Evolutionary conservation across 2,888 invertebrate species (phyloP).

Genomic region (Imbricaverruca yamaguchii): DNA sequence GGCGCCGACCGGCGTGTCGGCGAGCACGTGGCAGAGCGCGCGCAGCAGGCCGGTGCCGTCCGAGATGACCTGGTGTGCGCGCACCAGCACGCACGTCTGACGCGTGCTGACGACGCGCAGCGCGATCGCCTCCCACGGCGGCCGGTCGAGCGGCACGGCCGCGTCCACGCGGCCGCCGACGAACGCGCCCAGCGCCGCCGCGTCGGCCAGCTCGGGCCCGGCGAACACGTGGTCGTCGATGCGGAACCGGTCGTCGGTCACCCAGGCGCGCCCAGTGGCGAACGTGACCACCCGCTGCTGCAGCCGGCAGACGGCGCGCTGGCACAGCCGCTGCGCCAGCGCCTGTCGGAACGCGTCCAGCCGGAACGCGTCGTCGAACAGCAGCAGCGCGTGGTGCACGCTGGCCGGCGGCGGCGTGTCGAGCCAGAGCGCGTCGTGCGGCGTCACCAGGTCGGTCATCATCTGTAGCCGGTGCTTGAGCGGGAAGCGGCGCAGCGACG

Average conservation of each 20-base stretch:
- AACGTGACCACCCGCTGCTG: constrained; percentile 43
- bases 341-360: constrained; percentile 43
- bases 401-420: constrained; percentile 35
- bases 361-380: constrained; percentile 45
- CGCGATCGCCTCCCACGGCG: constrained; percentile 50
- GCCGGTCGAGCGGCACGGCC: constrained; percentile 42
- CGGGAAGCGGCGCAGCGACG: constrained; percentile 34
- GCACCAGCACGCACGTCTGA: constrained; percentile 38
- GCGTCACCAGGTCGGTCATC: constrained; percentile 31
- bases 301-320: constrained; percentile 39
- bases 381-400: constrained; percentile 45
- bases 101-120: constrained; percentile 43
- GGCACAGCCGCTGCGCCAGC: constrained; percentile 42
- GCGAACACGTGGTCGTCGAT: constrained; percentile 47
- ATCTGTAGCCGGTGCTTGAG: background rate
- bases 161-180: constrained; percentile 43
- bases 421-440: constrained; percentile 45
- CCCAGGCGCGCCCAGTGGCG: constrained; percentile 47
- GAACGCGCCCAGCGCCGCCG: constrained; percentile 39
- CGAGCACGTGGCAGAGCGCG: constrained; percentile 33
- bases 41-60: constrained; percentile 48
- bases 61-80: constrained; percentile 47
- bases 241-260: constrained; percentile 45
- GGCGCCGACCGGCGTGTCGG: constrained; percentile 40
- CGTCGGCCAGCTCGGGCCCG: constrained; percentile 39